phyloP scores from a whole-genome alignment of 2,113 vertebrate species.

The Tenebrosternarchus preto region DNA sequence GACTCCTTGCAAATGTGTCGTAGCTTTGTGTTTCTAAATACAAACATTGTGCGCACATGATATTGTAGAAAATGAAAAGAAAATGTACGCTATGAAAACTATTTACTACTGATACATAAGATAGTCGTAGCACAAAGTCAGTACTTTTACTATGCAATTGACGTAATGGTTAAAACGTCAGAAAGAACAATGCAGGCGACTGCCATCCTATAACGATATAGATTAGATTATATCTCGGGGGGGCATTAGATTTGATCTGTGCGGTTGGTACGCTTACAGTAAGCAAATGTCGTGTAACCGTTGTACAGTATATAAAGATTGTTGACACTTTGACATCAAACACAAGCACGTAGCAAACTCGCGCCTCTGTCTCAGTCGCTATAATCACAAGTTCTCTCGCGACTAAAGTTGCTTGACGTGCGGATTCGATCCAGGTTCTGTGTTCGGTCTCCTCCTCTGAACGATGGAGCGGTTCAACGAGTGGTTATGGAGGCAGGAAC shows the following conservation, averaged over 20 bases:
- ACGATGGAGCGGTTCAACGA: constrained; percentile 79
- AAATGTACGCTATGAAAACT: neutral
- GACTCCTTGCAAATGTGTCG: neutral
- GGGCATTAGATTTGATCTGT: no score
- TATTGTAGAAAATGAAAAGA: no score
- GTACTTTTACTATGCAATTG: neutral
- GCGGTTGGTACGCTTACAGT: no score
- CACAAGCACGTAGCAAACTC: no score
- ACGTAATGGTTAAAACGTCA: neutral
- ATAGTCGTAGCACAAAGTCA: neutral
- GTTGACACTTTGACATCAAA: no score
- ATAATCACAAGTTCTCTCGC: no score
- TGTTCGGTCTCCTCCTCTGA: neutral
- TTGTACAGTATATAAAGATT: no score
- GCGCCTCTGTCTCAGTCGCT: no score
- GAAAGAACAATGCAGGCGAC: neutral
- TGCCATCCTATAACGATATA: neutral
- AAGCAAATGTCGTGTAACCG: no score
- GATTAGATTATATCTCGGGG: neutral
- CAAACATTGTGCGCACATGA: neutral
- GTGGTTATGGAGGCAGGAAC: constrained; percentile 82
- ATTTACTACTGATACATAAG: neutral
- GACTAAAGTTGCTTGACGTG: no score
- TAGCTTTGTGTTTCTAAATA: neutral
- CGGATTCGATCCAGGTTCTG: no score